Base-by-base conservation (phyloP, 1,140 invertebrate genomes). In the Zaprionus lachaisei region DNA sequence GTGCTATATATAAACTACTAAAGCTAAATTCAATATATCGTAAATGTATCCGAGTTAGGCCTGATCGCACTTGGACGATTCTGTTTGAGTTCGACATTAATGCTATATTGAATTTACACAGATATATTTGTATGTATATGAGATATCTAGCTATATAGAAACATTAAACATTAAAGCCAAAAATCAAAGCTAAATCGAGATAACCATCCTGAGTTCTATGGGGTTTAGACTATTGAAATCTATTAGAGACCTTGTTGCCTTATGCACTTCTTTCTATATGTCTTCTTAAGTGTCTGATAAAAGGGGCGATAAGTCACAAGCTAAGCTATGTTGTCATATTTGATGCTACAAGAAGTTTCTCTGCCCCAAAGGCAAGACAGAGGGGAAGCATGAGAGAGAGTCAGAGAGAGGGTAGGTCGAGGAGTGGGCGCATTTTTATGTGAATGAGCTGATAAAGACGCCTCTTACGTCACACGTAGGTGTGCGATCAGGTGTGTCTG, bases 21-120 rank as follows among this genome's bases (percentile, higher is more conserved):
- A 20, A 51, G 9, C 47, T 51, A 51, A 22, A 51, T 51, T 51
- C 47, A 51, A 22, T 76, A 55, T 66, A 66, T 7, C 47, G 20
- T 47, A 64, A 14, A 56, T 14, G 38, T 31, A 56, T 66, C 54
- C 63, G 6, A 54, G 38, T 38, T 55, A 31, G 11, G 15, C 22
- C 24, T 55, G 41, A n/a, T 9, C n/a, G 41, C 41, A 47, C 41
- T 47, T 47, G 41, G 41, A 17, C 0, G 20, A 9, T 26, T 65
- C 34, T 20, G 14, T 22, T 65, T 65, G 20, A 51, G 22, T 20
- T 51, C 20, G 20, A 20, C 9, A 20, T 41, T 41, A n/a, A 41
- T n/a, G 38, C 15, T 41, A 2, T 20, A 47, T 47, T 17, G 41
- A 17, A 47, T 3, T 17, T 17, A 47, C n/a, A 7, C 41, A 17